Base-by-base conservation (phyloP, 1,140 invertebrate species). In the Dufourea novaeangliae region DNA sequence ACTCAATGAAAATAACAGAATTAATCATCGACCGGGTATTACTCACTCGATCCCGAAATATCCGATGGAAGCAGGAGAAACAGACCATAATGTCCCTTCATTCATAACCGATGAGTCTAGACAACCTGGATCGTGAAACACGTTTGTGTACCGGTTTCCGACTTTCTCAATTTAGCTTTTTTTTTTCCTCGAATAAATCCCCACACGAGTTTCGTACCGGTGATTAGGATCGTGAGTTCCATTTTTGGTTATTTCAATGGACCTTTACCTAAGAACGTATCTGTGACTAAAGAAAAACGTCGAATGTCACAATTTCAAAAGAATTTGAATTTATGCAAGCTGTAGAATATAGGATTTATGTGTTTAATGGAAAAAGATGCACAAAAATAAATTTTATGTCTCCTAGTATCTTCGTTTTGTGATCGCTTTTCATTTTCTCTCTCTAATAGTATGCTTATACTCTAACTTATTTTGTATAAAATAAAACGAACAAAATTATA, bases 1-100 rank as follows among this genome's bases (percentile, higher is more conserved):
- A 41, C 61, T 85, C 82, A 83, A 81, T 84, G 69, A 70, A 41
- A 82, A 84, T 66, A 76, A 73, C 63, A 27, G 72, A 74, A 71
- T 85, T 85, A 84, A 83, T 85, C 83, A 84, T 52, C 71, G 62
- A 14, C 25, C 39, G 57, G 46, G 29, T 22, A 20, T 80, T 75
- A 81, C 66, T 85, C 82, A 84, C 50, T 32, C 41, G 67, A 46
- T 54, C 64, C 56, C 74, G 61, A 75, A 85, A 85, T 84, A 75
- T 81, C 73, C n/a, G 34, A 32, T 2, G 17, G 29, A 37, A n/a
- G 50, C 5, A 20, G 61, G n/a, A 12, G 17, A 11, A 5, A 2
- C 22, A 50, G 41, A 8, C 3, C 10, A 64, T 34, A 50, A 56
- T 14, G 29, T 80, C 27, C 8, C 52, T 76, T 27, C 50, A 44